Base-by-base conservation (phyloP, 2,113 vertebrate species). In the Pterocles burchelli region DNA sequence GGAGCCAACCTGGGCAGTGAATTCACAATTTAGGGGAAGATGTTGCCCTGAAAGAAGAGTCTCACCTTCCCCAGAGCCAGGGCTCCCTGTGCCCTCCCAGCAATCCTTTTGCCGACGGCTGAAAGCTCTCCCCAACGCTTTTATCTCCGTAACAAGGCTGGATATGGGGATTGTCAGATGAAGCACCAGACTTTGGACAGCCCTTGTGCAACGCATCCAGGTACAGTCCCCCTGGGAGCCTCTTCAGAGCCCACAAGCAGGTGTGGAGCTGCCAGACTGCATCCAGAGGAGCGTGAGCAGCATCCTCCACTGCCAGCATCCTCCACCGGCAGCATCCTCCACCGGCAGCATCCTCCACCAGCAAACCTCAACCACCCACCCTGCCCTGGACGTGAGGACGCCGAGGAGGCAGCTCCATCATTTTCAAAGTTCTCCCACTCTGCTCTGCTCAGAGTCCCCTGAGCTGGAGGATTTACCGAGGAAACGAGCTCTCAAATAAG, bases 361-460 rank as follows among this genome's bases (percentile, higher is more conserved):
- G 48, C 33, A 48, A 10, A 15, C 24, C 48, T 13, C 65, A 21
- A 26, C 52, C 45, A 33, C 17, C 46, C 2, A 5, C 36, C 67
- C 31, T 21, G 34, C 45, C 58, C 31, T 2, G 45, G 51, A 49
- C 19, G 33, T 9, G 17, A 63, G 61, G 46, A 29, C 43, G 28
- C 24, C 13, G 31, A 36, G 70, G 26, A 43, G 65, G 17, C 1
- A 68, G 67, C 52, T 26, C 52, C 71, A 33, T 13, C 51, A 2
- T 21, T 48, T 62, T 48, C 58, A 33, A 8, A 36, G 33, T 34
- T 62, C n/a, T 58, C 43, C 38, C 20, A 2, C 46, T 21, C 67
- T 3, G 1, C 38, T 31, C 45, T 8, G 19, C 66, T 57, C 3
- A 0, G 19, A 31, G 29, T 7, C 33, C 52, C 62, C 24, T 52